phyloP scores from a whole-genome alignment of 2,888 invertebrate species.

The Tricholauxania praeusta region DNA sequence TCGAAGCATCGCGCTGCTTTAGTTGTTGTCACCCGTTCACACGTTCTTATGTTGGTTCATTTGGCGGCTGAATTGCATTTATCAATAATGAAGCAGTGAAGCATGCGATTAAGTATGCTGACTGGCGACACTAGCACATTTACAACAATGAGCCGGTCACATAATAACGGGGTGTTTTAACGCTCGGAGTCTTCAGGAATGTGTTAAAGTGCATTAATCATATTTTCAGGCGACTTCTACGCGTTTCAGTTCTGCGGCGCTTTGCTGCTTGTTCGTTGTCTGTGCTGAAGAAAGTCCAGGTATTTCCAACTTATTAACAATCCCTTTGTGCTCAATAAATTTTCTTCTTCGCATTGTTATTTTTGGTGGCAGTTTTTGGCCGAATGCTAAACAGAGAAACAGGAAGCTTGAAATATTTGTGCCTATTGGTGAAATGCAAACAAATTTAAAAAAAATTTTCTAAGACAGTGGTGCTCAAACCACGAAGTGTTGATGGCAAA shows the following conservation, averaged over 20 bases:
- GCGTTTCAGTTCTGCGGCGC: neutral
- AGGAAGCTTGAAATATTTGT: too few relatives aligned
- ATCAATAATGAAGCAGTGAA: conserved; percentile 23
- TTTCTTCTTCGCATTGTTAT: neutral
- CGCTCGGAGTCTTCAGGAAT: conserved; percentile 4
- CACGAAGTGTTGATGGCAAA: too few relatives aligned
- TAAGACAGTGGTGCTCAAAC: too few relatives aligned
- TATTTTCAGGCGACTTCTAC: conserved; percentile 27
- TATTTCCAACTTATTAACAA: conserved; percentile 23
- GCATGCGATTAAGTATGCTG: conserved; percentile 12
- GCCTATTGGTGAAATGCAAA: too few relatives aligned
- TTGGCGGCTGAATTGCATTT: conserved; percentile 7
- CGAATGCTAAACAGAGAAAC: neutral
- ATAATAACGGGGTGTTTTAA: neutral
- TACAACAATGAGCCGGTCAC: conserved; percentile 12
- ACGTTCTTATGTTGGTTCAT: neutral
- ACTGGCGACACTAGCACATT: conserved; percentile 20
- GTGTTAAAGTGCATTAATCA: conserved; percentile 38
- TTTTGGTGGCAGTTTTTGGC: neutral
- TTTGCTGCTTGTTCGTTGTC: neutral
- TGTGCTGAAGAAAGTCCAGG: conserved; percentile 16
- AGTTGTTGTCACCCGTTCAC: neutral
- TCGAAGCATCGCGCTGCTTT: too few relatives aligned
- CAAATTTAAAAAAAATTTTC: too few relatives aligned
- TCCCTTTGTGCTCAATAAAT: conserved; percentile 31